Base-by-base conservation (phyloP, 1,140 invertebrate genomes). In the Vanessa atalanta region DNA sequence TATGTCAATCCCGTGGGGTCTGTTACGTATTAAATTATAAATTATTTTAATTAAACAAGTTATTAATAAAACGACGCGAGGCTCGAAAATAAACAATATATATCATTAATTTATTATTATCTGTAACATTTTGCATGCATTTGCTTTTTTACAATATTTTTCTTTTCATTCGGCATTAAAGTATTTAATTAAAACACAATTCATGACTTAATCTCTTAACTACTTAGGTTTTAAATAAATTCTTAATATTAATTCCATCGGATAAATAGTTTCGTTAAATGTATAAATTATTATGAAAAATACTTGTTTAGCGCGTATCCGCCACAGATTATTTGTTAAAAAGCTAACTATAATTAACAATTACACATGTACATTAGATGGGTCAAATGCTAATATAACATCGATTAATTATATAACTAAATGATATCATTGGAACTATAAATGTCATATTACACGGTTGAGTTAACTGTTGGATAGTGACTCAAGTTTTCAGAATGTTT, bases 1-100 rank as follows among this genome's bases (percentile, higher is more conserved):
- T 57, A 75, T 70, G 73, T 63, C 57, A 73, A 67, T 26, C 72
- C 72, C 47, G 57, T 73, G 72, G 72, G 72, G 72, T 68, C 65
- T 67, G 57, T 50, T 63, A 55, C 37, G 57, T 69, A 67, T n/a
- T 47, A 14, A 65, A 57, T 47, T 20, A 47, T 69, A n/a, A 9
- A 50, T 23, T 55, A 31, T 66, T 50, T 31, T 31, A 51, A 31
- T 55, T 26, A 68, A 5, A 43, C 31, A 20, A 47, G 37, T 53
- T 63, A 66, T 66, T 53, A 37, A 66, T 66, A 66, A 16, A 14
- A 26, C 16, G 13, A 1, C 20, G 16, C 26, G 55, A 8, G 9
- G 0, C 3, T n/a, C 55, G 16, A 57, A 57, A 26, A 57, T 23
- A 57, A 57, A 20, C 53, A 16, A n/a, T 55, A 50, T 15, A 9